Conservation (phyloP, 1,140 invertebrate genomes). For the Heliconius nattereri region DNA sequence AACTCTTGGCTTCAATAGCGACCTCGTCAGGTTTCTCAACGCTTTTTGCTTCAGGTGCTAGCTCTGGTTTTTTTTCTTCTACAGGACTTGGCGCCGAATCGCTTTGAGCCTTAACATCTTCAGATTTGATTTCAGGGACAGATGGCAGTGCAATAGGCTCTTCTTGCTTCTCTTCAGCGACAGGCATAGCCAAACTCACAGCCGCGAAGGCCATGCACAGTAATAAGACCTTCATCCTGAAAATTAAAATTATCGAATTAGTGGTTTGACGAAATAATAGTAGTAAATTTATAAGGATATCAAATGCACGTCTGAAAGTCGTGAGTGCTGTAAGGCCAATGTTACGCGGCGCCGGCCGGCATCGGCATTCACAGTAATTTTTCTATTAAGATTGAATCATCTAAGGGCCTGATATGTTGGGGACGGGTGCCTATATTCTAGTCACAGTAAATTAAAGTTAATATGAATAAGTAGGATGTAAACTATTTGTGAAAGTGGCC, state of each 20-base stretch:
- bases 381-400: slow-evolving; percentile 74
- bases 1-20: slow-evolving; percentile 45
- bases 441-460: slow-evolving; percentile 60
- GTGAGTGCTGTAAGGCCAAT: slow-evolving; percentile 76
- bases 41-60: slow-evolving; percentile 41
- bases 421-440: slow-evolving; percentile 56
- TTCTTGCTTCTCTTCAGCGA: slow-evolving; percentile 69
- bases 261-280: slow-evolving; percentile 54
- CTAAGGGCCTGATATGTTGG: slow-evolving; percentile 67
- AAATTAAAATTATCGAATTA: slow-evolving; percentile 65
- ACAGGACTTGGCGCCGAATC: slow-evolving; percentile 39
- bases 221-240: slow-evolving; percentile 79
- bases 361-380: slow-evolving; percentile 69
- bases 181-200: slow-evolving; percentile 71
- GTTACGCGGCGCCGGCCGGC: slow-evolving; percentile 67
- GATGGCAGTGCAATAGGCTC: slow-evolving; percentile 44
- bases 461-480: slow-evolving; percentile 69
- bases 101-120: slow-evolving; percentile 47
- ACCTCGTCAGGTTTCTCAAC: slow-evolving; percentile 41
- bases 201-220: slow-evolving; percentile 75
- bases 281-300: slow-evolving; percentile 49
- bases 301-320: slow-evolving; percentile 66
- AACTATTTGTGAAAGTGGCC: slow-evolving; percentile 69
- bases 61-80: slow-evolving; percentile 54
- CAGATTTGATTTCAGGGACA: slow-evolving; percentile 49